Evolutionary conservation across 2,797 vertebrate species (phyloP).

Genomic region (Tauraco hartlaubi): DNA sequence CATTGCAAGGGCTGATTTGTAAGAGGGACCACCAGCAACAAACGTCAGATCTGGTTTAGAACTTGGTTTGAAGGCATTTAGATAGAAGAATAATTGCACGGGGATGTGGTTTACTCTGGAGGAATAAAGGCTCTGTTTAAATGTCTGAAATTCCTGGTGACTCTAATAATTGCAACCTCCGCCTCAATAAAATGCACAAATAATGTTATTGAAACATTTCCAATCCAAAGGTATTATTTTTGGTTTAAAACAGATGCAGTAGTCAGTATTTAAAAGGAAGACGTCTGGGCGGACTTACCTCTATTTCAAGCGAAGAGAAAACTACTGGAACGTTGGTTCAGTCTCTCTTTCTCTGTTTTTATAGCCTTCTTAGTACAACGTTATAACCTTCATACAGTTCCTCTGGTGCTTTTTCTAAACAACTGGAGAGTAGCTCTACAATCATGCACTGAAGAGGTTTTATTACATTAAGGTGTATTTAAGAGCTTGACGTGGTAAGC

Average conservation of each 20-base stretch:
- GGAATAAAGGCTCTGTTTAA: constrained; percentile 79
- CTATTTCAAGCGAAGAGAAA: constrained; percentile 63
- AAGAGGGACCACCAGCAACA: constrained; percentile 74
- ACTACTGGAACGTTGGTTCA: constrained; percentile 52
- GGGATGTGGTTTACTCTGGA: constrained; percentile 80
- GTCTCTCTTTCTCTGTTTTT: constrained; percentile 42
- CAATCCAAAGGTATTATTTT: constrained; percentile 81
- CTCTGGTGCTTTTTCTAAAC: constrained; percentile 12
- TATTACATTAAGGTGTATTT: neutral
- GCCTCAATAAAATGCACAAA: constrained; percentile 81
- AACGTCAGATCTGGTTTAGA: constrained; percentile 64
- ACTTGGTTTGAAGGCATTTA: constrained; percentile 76
- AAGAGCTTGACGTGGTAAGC: neutral
- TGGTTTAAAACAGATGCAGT: constrained; percentile 78
- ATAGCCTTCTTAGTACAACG: constrained; percentile 37
- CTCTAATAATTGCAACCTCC: constrained; percentile 81
- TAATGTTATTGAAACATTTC: constrained; percentile 78
- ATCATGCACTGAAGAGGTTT: neutral
- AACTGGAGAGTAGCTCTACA: neutral
- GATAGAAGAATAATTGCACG: constrained; percentile 80
- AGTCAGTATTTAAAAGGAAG: constrained; percentile 73
- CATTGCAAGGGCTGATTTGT: constrained; percentile 16
- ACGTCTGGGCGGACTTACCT: constrained; percentile 72
- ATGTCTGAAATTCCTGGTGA: constrained; percentile 79
- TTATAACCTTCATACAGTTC: neutral